Conservation (phyloP, 2,797 vertebrate species). For the Falco columbarius region DNA sequence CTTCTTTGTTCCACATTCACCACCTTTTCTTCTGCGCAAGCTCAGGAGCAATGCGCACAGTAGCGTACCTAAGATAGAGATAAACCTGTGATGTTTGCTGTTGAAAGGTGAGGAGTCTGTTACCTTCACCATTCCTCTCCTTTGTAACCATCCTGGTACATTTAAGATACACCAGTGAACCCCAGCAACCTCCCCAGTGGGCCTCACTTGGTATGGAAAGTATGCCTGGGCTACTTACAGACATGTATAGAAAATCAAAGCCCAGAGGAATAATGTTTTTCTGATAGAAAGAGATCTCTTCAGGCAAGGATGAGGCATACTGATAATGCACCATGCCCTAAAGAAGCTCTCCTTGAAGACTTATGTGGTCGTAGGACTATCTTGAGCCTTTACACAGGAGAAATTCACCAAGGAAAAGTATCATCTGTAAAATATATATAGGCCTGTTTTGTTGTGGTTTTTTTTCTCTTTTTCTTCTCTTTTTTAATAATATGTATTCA, state of each 20-base stretch:
- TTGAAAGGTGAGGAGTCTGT: not conserved
- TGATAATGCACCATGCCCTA: not conserved
- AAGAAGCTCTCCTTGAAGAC: not conserved
- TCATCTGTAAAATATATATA: not conserved
- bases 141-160: not conserved
- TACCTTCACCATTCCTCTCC: not conserved
- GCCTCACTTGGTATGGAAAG: not conserved
- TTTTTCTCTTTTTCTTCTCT: not conserved
- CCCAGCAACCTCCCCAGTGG: not conserved
- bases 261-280: not conserved
- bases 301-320: not conserved
- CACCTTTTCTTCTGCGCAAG: not conserved
- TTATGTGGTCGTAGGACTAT: not conserved
- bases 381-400: not conserved
- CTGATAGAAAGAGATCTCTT: not conserved
- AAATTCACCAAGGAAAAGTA: not conserved
- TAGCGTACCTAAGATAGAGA: not conserved
- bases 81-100: not conserved
- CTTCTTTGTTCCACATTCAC: not conserved
- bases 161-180: not conserved
- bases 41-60: not conserved
- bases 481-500: not conserved
- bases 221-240: not conserved
- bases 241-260: not conserved
- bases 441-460: not conserved